Base-by-base conservation (phyloP, 2,888 invertebrate genomes). In the Aquatica leii region DNA sequence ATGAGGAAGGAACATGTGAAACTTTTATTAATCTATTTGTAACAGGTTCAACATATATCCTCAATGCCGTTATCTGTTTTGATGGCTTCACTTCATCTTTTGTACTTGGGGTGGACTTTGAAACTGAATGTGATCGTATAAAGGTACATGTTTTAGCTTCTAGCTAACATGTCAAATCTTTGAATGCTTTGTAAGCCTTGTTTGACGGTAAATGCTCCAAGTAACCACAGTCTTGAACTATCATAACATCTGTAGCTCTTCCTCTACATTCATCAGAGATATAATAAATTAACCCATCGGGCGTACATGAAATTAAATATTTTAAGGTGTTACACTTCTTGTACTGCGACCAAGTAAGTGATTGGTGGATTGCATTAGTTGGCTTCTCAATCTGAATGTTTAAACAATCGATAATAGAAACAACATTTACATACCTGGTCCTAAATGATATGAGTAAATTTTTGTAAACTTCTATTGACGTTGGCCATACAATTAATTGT, bases 281-380 rank as follows among this genome's bases (percentile, higher is more conserved):
- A 54, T 58, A 69, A 48, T 69, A 69, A 1, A 69, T 37, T 1
- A 67, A 59, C 12, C 68, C 61, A 56, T 69, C 58, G 20, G 64
- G 72, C 9, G 73, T 71, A 17, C 50, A 64, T 17, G 69, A 73
- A 31, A 74, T 66, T 20, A 76, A 62, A 65, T 75, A 77, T 64
- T 78, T 78, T 11, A 76, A 48, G 2, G 52, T 17, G 75, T 77
- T 76, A 49, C 70, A 70, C 15, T 73, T 72, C 61, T 76, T 74
- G 50, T 74, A 76, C 11, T 72, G 67, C 0, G 75, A 75, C 75
- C 76, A 77, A 8, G 73, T 52, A 15, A 52, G 14, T 1, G 52
- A 40, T 40, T 40, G 40, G 11, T 40, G 11, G 12, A 40, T 12
- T 2, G 40, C 40, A 40, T 40, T 12, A 2, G 40, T n/a, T 40